Percentiles rank a stretch among this genome's conserved stretches.
These are phyloP conservation scores for Buphagus erythrorhynchus DNA, from an alignment of 2,797 vertebrate genomes.

Conservation along the genomic window DNA sequence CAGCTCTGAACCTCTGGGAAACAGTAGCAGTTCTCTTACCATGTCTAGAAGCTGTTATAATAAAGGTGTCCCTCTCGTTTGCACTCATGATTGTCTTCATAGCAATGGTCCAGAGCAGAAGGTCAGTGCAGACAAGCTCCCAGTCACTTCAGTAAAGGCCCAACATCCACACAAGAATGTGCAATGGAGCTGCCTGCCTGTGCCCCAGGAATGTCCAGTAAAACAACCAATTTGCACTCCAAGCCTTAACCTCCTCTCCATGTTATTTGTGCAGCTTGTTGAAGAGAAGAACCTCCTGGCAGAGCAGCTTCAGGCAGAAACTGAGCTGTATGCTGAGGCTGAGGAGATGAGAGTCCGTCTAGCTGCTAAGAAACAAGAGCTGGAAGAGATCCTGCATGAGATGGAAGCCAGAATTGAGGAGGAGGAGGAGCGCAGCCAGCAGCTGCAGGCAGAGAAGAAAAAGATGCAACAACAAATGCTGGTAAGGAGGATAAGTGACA, in stretches of 20 bases:
- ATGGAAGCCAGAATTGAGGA: conserved; percentile 96
- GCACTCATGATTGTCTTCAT: not conserved
- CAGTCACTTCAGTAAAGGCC: not conserved
- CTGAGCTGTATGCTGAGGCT: conserved; percentile 92
- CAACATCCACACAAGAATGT: fast-evolving
- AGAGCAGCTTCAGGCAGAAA: conserved; percentile 96
- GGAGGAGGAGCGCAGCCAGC: conserved; percentile 91
- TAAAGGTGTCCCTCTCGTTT: not conserved
- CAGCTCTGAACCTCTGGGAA: not conserved
- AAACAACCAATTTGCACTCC: not conserved
- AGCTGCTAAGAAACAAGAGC: conserved; percentile 91
- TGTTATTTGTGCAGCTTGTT: conserved; percentile 74
- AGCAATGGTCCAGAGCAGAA: not conserved
- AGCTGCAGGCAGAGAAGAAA: conserved; percentile 90
- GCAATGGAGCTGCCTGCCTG: not conserved
- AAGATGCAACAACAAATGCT: conserved; percentile 97
- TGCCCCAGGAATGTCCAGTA: not conserved
- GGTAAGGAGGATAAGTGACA: conserved; percentile 69
- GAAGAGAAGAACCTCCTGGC: conserved; percentile 92
- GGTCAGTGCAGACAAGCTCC: not conserved
- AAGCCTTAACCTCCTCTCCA: not conserved
- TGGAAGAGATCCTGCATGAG: conserved; percentile 96
- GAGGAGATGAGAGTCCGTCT: conserved; percentile 95
- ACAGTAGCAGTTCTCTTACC: not conserved
- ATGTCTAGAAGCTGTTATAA: not conserved